phyloP scores from a whole-genome alignment of 2,888 invertebrate genomes.

The Pegoplata infirma region DNA sequence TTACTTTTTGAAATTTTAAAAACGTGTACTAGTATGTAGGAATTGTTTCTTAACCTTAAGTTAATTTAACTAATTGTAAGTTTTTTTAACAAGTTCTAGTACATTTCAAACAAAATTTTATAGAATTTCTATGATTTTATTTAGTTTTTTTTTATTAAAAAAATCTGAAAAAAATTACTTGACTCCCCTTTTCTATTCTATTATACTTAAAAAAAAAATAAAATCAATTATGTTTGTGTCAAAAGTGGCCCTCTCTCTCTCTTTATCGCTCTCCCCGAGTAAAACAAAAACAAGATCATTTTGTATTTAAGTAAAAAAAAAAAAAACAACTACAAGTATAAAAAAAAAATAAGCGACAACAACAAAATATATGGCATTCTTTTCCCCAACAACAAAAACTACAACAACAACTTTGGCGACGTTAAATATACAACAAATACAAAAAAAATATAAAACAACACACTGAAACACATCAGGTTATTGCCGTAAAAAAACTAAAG shows the following conservation, averaged over 20 bases:
- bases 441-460: constrained; percentile 51
- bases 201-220: constrained; percentile 21
- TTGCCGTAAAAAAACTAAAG: constrained; percentile 50
- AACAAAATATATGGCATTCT: constrained; percentile 75
- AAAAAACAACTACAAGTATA: constrained; percentile 40
- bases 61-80: background rate
- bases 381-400: constrained; percentile 75
- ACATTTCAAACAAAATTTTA: background rate
- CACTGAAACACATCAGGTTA: constrained; percentile 57
- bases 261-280: too few relatives aligned
- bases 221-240: constrained; percentile 50
- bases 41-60: background rate
- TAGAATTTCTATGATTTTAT: background rate
- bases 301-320: constrained; percentile 29
- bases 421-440: constrained; percentile 61
- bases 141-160: background rate
- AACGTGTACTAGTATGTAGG: too few relatives aligned
- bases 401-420: constrained; percentile 65
- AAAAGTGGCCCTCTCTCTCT: background rate
- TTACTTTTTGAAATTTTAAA: too few relatives aligned
- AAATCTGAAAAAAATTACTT: constrained; percentile 10
- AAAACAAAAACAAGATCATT: constrained; percentile 57
- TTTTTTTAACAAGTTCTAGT: background rate
- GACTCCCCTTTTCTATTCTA: constrained; percentile 35
- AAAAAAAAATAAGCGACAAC: constrained; percentile 63